Evolutionary conservation across 1,140 invertebrate species (phyloP).

Genomic region (Pseudomyrmex flavicornis): DNA sequence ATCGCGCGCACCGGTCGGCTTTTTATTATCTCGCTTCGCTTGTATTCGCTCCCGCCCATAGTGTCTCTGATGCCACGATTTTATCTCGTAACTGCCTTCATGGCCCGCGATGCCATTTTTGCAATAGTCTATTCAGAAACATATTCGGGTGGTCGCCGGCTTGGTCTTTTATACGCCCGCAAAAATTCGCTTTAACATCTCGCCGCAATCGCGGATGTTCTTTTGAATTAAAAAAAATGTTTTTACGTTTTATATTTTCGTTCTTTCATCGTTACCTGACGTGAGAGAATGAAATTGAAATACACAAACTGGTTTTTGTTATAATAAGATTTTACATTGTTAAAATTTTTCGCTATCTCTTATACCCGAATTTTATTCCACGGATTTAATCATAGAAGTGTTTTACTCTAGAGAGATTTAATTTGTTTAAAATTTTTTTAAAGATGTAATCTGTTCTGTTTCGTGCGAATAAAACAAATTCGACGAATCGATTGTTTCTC

Average conservation of each 20-base stretch:
- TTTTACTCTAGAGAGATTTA: too few relatives aligned
- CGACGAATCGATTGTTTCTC: slow-evolving; percentile 5
- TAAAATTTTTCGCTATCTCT: too few relatives aligned
- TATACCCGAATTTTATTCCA: too few relatives aligned
- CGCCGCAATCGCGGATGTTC: too few relatives aligned
- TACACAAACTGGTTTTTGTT: too few relatives aligned
- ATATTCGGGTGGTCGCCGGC: neutral
- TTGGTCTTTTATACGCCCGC: neutral
- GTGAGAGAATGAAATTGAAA: too few relatives aligned
- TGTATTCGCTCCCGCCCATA: neutral
- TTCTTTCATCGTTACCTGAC: too few relatives aligned
- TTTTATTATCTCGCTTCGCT: slow-evolving; percentile 46
- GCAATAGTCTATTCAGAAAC: slow-evolving; percentile 5
- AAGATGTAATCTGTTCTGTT: neutral
- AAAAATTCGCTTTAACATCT: neutral
- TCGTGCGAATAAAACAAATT: slow-evolving; percentile 14
- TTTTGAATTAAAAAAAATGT: too few relatives aligned
- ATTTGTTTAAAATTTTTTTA: too few relatives aligned
- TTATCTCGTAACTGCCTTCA: neutral
- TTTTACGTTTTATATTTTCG: too few relatives aligned
- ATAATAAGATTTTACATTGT: neutral
- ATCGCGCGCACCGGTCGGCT: slow-evolving; percentile 20
- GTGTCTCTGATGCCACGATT: slow-evolving; percentile 16
- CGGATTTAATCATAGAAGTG: too few relatives aligned
- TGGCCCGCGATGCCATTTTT: neutral